Base-by-base conservation (phyloP, 2,888 invertebrate genomes). In the Spisula solida region DNA sequence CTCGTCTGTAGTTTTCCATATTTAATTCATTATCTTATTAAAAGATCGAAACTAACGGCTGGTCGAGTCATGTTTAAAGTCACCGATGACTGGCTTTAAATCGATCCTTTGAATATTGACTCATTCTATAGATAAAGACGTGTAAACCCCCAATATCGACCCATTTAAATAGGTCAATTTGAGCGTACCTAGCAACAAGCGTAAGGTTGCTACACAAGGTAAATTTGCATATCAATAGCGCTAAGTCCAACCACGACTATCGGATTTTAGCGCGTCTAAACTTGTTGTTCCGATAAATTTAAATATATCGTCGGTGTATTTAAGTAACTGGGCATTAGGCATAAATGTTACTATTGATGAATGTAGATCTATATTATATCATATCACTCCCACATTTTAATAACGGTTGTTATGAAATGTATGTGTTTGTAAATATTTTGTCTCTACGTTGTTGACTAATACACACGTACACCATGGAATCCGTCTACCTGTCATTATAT, bases 141-240 rank as follows among this genome's bases (percentile, higher is more conserved):
- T 87, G 86, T 86, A 82, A 70, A 84, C 48, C 70, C 51, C 55
- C 31, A 60, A 29, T 25, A 81, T 51, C 75, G 82, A 75, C 82
- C 66, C 82, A 78, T 88, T 91, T 86, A 91, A 89, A 87, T 89
- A 87, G 89, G 90, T 93, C 92, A 88, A 88, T 90, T 92, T 89
- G 90, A 88, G 93, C 93, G 93, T 93, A 90, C 93, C 91, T 93
- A 90, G 92, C 92, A 90, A 93, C 93, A 82, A 88, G 89, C 83
- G 70, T 81, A 88, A 82, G 20, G 89, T 82, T 51, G 83, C 80
- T 84, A 83, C 85, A 82, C 79, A 47, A 87, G 34, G 25, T 14
- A 81, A 83, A 90, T 91, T 89, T 90, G 79, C 89, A 91, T 92
- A 91, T 88, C 81, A 90, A 82, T 82, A 56, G n/a, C 88, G 87